phyloP scores from a whole-genome alignment of 2,888 invertebrate species.

The Mythimna pallens region DNA sequence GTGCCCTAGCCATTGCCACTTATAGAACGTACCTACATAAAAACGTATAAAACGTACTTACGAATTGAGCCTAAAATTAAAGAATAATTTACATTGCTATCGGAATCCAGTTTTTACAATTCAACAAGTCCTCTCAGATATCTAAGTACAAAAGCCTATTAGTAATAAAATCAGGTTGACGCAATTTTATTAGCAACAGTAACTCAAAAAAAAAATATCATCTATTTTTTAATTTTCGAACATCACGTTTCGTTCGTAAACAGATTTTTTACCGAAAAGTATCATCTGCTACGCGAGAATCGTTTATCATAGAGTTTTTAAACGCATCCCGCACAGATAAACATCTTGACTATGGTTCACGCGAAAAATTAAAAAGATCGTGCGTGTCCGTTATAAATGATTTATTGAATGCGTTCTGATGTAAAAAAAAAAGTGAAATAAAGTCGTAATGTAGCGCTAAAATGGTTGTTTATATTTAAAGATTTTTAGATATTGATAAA shows the following conservation, averaged over 20 bases:
- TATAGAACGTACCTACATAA: too few species aligned
- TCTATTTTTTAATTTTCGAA: slow-evolving; percentile 26
- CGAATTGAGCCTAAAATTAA: too few species aligned
- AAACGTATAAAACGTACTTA: too few species aligned
- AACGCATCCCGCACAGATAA: slow-evolving; percentile 66
- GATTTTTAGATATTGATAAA: neutral
- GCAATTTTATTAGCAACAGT: too few species aligned
- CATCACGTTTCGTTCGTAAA: slow-evolving; percentile 59
- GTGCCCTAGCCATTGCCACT: too few species aligned
- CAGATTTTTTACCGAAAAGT: slow-evolving; percentile 56
- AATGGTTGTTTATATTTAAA: neutral
- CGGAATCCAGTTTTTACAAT: too few species aligned
- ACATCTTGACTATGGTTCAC: slow-evolving; percentile 65
- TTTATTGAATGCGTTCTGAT: slow-evolving; percentile 49
- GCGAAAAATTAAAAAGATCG: slow-evolving; percentile 69
- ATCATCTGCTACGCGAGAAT: slow-evolving; percentile 65
- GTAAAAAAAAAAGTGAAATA: slow-evolving; percentile 33
- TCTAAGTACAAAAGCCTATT: too few species aligned
- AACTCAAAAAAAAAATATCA: neutral
- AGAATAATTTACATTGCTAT: too few species aligned
- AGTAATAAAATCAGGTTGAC: too few species aligned
- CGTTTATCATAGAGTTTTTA: slow-evolving; percentile 68
- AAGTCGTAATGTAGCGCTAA: neutral
- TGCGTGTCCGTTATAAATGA: slow-evolving; percentile 62
- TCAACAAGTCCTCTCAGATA: too few species aligned